Conservation (phyloP, 37 sponge, comb jelly and placozoan species). For the Aplysina aerophoba region DNA sequence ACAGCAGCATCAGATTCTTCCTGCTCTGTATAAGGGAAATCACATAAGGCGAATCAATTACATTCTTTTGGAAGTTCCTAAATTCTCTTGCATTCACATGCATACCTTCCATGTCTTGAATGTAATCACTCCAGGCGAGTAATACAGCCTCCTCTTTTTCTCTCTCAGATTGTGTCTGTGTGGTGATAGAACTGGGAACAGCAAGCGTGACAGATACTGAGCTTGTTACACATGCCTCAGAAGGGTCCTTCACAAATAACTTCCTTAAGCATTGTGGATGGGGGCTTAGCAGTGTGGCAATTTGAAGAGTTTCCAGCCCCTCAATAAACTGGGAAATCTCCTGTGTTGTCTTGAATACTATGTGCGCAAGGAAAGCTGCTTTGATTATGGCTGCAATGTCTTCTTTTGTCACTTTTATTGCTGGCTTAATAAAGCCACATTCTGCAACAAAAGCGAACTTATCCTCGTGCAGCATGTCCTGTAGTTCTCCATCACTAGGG, state of each 20-base stretch:
- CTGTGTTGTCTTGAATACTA: not conserved
- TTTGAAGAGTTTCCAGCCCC: constrained; percentile 22
- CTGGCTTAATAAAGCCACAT: constrained; percentile 32
- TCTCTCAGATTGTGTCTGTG: constrained; percentile 3
- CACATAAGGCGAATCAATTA: not conserved
- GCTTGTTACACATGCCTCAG: not conserved
- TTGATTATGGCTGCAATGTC: constrained; percentile 18
- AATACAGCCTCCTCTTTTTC: constrained; percentile 29
- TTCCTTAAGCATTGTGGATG: not conserved
- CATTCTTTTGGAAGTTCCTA: not conserved
- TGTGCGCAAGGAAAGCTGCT: constrained; percentile 1
- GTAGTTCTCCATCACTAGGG: not conserved
- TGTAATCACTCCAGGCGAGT: not conserved
- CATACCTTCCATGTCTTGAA: not conserved
- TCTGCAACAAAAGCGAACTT: constrained; percentile 24
- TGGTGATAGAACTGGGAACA: constrained; percentile 4
- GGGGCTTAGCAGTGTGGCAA: not conserved
- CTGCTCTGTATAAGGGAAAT: not conserved
- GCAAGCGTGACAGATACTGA: constrained; percentile 7
- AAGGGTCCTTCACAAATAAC: not conserved
- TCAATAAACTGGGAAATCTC: constrained; percentile 39
- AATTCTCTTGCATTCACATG: constrained; percentile 1
- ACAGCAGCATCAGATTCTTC: not conserved
- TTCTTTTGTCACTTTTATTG: not conserved
- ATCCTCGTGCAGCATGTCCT: not conserved